phyloP scores from a whole-genome alignment of 1,140 invertebrate species.

The Hesperophylax magnus region DNA sequence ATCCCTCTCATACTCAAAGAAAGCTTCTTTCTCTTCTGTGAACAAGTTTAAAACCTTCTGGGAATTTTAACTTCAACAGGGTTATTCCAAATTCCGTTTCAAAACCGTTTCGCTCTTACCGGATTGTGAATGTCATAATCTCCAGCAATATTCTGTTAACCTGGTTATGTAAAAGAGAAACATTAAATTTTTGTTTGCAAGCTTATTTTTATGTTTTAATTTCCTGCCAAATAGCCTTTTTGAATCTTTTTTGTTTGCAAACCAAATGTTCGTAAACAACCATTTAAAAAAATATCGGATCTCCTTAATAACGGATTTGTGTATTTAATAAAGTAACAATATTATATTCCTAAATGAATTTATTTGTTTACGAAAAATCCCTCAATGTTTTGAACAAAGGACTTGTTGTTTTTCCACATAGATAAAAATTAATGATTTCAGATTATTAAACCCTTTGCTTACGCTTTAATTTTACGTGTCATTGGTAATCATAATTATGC shows the following conservation, averaged over 20 bases:
- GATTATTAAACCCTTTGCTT: too few species aligned
- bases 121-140: constrained; percentile 21
- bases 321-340: too few species aligned
- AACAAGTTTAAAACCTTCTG: not conserved
- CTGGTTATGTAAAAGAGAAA: not conserved
- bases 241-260: not conserved
- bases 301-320: too few species aligned
- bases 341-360: too few species aligned
- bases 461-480: too few species aligned
- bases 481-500: too few species aligned
- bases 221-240: not conserved
- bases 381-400: too few species aligned
- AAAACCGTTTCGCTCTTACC: constrained; percentile 8
- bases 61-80: not conserved
- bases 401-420: too few species aligned
- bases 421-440: too few species aligned
- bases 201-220: constrained; percentile 16
- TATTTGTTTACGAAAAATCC: too few species aligned
- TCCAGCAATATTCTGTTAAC: constrained; percentile 11
- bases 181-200: not conserved
- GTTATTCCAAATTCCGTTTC: not conserved
- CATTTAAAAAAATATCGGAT: too few species aligned
- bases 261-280: too few species aligned
- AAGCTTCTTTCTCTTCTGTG: not conserved
- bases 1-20: not conserved